These are phyloP conservation scores for Antechinus stuartii DNA, from an alignment of 2,113 vertebrate species.

Conservation along the genomic window DNA sequence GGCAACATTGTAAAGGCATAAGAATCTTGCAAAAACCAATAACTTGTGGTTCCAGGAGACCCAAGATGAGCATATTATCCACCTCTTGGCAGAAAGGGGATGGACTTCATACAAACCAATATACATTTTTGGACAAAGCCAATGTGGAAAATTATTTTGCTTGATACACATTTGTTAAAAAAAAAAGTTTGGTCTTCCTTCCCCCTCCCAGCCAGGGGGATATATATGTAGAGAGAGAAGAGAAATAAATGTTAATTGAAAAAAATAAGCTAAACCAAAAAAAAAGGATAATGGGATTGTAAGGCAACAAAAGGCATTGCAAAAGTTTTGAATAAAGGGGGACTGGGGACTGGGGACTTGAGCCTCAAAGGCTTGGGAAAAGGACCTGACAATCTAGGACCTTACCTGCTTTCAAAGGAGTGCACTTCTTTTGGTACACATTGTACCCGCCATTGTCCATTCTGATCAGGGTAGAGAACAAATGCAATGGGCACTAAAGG, in stretches of 20 bases:
- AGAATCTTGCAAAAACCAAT: not conserved
- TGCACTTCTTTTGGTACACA: constrained; percentile 90
- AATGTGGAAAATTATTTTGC: not conserved
- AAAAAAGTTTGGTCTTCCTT: no score
- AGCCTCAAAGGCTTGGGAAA: not conserved
- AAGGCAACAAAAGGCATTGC: no score
- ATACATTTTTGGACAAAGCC: not conserved
- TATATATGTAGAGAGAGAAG: not conserved
- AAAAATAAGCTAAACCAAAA: not conserved
- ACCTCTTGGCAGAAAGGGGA: no score
- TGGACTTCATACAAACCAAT: not conserved
- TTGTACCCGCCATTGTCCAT: constrained; percentile 93
- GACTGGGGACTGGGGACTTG: no score
- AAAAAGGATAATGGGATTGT: not conserved
- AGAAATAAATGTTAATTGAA: not conserved
- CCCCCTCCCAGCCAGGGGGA: no score
- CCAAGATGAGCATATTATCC: no score
- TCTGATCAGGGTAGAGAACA: constrained; percentile 90
- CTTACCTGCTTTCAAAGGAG: constrained; percentile 93
- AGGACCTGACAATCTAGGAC: not conserved
- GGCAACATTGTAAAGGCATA: no score
- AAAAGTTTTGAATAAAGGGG: no score
- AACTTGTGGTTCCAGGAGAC: not conserved
- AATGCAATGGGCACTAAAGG: constrained; percentile 87
- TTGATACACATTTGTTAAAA: not conserved